Conservation (phyloP, 2,113 vertebrate species). For the Oreochromis niloticus region DNA sequence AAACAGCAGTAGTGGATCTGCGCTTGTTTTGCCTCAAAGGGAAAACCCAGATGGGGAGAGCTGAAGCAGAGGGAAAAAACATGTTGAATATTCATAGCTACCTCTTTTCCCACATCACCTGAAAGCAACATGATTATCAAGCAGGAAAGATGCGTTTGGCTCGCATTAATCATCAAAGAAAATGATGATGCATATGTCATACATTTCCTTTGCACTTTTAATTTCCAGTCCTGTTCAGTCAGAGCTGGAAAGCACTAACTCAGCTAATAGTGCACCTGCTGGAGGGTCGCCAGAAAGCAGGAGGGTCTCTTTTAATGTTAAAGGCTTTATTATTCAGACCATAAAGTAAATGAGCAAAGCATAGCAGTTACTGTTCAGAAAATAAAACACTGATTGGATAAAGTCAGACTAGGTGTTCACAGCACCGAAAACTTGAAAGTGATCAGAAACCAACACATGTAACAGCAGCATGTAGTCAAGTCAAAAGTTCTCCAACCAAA, state of each 20-base stretch:
- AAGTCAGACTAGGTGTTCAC: neutral
- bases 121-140: neutral
- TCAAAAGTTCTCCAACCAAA: neutral
- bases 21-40: neutral
- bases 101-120: neutral
- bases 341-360: neutral
- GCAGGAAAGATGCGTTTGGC: neutral
- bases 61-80: neutral
- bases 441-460: neutral
- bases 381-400: neutral
- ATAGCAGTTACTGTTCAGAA: neutral
- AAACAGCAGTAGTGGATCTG: neutral
- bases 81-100: slow-evolving; percentile 5
- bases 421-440: neutral
- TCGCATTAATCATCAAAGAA: neutral
- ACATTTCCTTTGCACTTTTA: neutral
- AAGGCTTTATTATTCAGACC: neutral
- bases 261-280: neutral
- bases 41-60: neutral
- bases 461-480: neutral
- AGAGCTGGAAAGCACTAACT: neutral
- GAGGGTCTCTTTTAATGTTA: neutral
- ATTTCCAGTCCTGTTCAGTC: neutral
- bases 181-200: neutral
- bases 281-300: neutral